These are phyloP conservation scores for Steinernema khuongi DNA, from an alignment of 1,140 invertebrate genomes.

Conservation along the genomic window DNA sequence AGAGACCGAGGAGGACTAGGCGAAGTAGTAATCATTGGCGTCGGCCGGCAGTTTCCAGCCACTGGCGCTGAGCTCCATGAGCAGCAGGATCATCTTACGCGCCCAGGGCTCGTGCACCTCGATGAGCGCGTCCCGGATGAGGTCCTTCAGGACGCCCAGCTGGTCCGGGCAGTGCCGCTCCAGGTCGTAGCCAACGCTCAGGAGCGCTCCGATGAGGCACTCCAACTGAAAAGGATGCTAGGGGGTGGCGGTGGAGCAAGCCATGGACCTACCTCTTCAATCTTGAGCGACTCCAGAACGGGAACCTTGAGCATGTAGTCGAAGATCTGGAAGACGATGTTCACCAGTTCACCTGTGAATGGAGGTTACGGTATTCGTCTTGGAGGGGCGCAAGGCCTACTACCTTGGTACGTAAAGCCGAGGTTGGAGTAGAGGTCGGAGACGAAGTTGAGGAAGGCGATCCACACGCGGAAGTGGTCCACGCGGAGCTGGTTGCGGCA, in stretches of 20 bases:
- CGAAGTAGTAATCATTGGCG: constrained; percentile 56
- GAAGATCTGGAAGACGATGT: constrained; percentile 49
- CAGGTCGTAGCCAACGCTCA: constrained; percentile 50
- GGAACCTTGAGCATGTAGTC: constrained; percentile 47
- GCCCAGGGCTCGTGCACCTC: constrained; percentile 52
- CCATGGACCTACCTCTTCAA: constrained; percentile 48
- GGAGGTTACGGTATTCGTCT: no score
- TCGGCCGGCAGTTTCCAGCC: constrained; percentile 49
- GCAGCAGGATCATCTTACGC: constrained; percentile 53
- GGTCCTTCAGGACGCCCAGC: constrained; percentile 42
- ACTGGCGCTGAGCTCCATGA: constrained; percentile 49
- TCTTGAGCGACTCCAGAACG: constrained; percentile 49
- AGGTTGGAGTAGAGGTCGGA: constrained; percentile 49
- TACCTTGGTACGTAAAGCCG: constrained; percentile 44
- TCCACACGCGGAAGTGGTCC: constrained; percentile 49
- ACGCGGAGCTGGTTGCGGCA: constrained; percentile 46
- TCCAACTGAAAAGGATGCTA: constrained; percentile 40
- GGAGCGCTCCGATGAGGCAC: constrained; percentile 45
- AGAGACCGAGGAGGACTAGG: neutral
- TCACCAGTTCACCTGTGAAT: constrained; percentile 44
- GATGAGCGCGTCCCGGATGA: constrained; percentile 50
- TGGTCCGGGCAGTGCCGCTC: constrained; percentile 51
- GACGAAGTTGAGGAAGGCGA: constrained; percentile 48
- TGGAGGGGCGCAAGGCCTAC: neutral
- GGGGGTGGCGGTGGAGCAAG: neutral